Evolutionary conservation across 2,797 vertebrate genomes (phyloP).

Genomic region (Tiaroga cobitis): DNA sequence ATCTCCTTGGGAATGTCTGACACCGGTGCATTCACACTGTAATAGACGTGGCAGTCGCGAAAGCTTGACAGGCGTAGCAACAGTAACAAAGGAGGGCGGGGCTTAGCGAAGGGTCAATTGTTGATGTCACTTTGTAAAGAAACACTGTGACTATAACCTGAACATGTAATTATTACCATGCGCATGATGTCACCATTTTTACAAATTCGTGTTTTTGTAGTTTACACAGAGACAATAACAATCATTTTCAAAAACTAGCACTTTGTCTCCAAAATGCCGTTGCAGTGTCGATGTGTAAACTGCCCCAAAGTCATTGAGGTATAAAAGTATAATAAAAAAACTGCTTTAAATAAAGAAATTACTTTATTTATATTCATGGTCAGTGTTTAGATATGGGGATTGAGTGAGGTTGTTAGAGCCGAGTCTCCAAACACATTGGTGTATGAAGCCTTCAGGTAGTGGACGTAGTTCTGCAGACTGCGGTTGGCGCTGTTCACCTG

Average conservation of each 20-base stretch:
- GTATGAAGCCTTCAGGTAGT: slow-evolving; percentile 91
- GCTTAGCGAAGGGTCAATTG: no score
- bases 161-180: no score
- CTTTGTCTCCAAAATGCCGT: not conserved
- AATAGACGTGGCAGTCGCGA: no score
- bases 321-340: not conserved
- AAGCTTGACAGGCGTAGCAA: no score
- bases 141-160: no score
- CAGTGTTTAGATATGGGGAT: not conserved
- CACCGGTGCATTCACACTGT: no score
- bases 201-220: no score
- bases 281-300: not conserved
- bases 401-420: slow-evolving; percentile 72
- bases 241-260: not conserved
- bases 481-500: slow-evolving; percentile 92
- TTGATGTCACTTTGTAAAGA: no score
- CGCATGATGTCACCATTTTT: no score
- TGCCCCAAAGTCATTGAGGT: not conserved
- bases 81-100: no score
- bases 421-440: slow-evolving; percentile 88
- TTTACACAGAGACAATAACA: not conserved
- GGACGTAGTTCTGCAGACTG: slow-evolving; percentile 92
- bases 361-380: not conserved
- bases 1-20: no score
- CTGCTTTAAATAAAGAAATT: not conserved